A percentile compares a stretch with the other conserved stretches of the same genome.
These are phyloP conservation scores for Pholis gunnellus DNA, from an alignment of 2,113 vertebrate species.

Conservation along the genomic window DNA sequence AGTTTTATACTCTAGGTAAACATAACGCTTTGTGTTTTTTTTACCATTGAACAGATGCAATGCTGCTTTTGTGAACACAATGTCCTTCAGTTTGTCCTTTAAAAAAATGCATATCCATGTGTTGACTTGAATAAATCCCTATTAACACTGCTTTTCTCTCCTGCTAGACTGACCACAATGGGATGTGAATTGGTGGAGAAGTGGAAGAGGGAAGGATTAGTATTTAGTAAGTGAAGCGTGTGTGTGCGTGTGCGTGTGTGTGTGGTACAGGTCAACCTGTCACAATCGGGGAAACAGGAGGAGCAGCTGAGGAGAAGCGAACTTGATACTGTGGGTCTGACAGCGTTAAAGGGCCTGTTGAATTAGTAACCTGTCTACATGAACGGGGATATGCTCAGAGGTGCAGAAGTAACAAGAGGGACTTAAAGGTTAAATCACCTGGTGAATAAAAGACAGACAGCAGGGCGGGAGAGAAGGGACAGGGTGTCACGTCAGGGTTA, in stretches of 20 bases:
- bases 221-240: conserved; percentile 48
- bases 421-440: conserved; percentile 79
- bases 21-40: background rate
- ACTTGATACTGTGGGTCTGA: conserved; percentile 64
- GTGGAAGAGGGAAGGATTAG: conserved; percentile 41
- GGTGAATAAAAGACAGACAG: conserved; percentile 70
- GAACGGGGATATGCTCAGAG: conserved; percentile 69
- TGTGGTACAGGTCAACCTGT: conserved; percentile 60
- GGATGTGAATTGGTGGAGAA: conserved; percentile 19
- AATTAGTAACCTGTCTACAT: conserved; percentile 70
- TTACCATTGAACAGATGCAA: conserved; percentile 6
- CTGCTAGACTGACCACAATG: conserved; percentile 17
- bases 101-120: conserved; percentile 15
- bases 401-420: conserved; percentile 75
- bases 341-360: conserved; percentile 62
- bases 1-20: background rate
- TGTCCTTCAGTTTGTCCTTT: background rate
- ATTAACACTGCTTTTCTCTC: conserved; percentile 31
- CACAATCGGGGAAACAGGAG: conserved; percentile 42
- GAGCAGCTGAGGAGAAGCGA: conserved; percentile 69
- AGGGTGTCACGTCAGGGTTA: conserved; percentile 70
- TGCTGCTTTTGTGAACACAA: background rate
- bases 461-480: conserved; percentile 37
- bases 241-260: conserved; percentile 21
- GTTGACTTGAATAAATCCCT: conserved; percentile 26